Evolutionary conservation across 2,113 vertebrate species (phyloP).

Genomic region (Hippocampus mohnikei): DNA sequence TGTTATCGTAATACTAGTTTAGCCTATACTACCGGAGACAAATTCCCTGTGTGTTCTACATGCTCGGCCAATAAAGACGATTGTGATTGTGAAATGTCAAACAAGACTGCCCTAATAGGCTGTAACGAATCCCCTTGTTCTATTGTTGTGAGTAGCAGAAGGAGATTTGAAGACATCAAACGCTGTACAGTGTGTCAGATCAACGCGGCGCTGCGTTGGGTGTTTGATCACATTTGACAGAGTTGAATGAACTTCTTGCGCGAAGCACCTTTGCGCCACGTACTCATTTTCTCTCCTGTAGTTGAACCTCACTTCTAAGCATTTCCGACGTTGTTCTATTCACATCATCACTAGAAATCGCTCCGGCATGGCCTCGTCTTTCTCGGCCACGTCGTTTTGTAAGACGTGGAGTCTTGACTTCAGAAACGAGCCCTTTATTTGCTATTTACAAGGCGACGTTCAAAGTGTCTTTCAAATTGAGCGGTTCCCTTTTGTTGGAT

Average conservation of each 20-base stretch:
- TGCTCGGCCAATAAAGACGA: no score
- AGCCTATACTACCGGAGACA: no score
- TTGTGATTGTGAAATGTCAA: not conserved
- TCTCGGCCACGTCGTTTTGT: no score
- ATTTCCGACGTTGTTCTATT: not conserved
- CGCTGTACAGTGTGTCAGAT: not conserved
- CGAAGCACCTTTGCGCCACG: not conserved
- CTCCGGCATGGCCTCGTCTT: no score
- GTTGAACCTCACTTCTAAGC: not conserved
- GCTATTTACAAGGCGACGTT: no score
- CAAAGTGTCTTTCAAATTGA: conserved; percentile 31
- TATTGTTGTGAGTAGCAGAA: not conserved
- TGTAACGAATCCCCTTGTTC: not conserved
- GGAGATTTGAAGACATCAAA: conserved; percentile 3
- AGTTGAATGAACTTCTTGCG: not conserved
- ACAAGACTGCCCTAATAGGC: not conserved
- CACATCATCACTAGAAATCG: no score
- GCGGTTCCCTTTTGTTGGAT: conserved; percentile 25
- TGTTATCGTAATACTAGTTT: no score
- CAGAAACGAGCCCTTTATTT: no score
- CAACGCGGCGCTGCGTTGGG: not conserved
- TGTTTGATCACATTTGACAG: conserved; percentile 1
- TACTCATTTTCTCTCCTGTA: not conserved
- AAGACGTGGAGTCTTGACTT: no score
- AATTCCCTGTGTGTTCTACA: no score